Percentiles rank a stretch among this genome's conserved stretches.
These are phyloP conservation scores for Heterodera carotae DNA, from an alignment of 1,140 invertebrate species.

Conservation along the genomic window DNA sequence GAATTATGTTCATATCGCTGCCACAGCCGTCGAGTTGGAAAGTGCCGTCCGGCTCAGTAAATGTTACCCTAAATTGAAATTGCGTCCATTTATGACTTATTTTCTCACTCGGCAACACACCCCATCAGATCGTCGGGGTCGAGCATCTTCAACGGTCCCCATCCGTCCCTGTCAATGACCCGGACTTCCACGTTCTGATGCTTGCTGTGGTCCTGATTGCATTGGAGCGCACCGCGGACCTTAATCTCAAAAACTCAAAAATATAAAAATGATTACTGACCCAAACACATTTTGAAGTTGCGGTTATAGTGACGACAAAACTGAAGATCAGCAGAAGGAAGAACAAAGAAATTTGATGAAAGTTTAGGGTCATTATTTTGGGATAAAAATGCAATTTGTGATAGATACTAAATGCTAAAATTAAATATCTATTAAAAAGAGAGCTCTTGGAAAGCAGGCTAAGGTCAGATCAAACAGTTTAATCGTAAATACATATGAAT, in stretches of 20 bases:
- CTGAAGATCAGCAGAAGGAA: background rate
- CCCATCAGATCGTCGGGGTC: constrained; percentile 52
- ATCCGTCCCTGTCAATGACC: constrained; percentile 44
- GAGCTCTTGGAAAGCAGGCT: too few relatives aligned
- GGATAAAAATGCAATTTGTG: too few relatives aligned
- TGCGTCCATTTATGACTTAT: too few relatives aligned
- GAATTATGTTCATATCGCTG: constrained; percentile 58
- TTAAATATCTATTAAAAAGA: too few relatives aligned
- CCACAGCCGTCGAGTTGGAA: constrained; percentile 61
- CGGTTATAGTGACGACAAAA: background rate
- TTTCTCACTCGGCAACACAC: constrained; percentile 25
- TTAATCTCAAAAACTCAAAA: constrained; percentile 12
- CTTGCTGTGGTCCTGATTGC: constrained; percentile 38
- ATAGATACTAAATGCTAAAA: too few relatives aligned
- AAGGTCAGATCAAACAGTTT: too few relatives aligned
- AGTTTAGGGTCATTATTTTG: background rate
- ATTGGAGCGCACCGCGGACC: constrained; percentile 40
- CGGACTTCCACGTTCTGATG: constrained; percentile 48
- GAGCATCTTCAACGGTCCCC: constrained; percentile 35
- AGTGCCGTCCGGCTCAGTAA: constrained; percentile 58
- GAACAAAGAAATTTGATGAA: background rate
- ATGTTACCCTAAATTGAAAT: constrained; percentile 51
- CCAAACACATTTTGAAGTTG: constrained; percentile 23
- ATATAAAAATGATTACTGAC: background rate
- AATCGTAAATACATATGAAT: too few relatives aligned